A percentile compares a stretch with the other conserved stretches of the same genome.
Conservation (phyloP, 2,113 vertebrate species). For the Echinops telfairi region DNA sequence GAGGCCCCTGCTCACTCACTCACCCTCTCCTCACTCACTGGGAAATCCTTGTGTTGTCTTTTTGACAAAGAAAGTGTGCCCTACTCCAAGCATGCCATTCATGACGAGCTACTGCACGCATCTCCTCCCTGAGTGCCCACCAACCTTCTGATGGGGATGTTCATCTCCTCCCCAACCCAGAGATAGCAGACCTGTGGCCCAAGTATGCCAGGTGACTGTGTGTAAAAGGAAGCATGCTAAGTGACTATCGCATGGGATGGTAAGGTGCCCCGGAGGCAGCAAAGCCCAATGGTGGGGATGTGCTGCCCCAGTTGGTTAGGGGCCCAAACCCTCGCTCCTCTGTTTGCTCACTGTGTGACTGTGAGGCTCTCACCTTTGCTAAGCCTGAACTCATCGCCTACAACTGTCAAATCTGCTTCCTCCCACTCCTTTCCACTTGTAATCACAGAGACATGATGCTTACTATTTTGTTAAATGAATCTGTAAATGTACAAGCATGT, state of each 20-base stretch:
- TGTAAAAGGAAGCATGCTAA: no score
- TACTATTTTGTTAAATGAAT: not conserved
- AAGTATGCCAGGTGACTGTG: not conserved
- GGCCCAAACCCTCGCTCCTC: not conserved
- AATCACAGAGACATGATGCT: not conserved
- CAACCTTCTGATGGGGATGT: not conserved
- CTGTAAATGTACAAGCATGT: not conserved
- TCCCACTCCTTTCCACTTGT: not conserved
- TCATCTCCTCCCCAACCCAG: not conserved
- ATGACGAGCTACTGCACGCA: not conserved
- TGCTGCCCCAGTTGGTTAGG: no score
- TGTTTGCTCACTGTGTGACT: not conserved
- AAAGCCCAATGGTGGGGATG: not conserved
- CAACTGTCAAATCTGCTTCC: not conserved
- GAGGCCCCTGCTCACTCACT: no score
- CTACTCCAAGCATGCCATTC: fast-evolving
- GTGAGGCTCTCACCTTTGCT: not conserved
- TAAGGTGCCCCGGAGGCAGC: not conserved
- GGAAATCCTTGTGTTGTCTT: not conserved
- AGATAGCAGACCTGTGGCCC: not conserved
- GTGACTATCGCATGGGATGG: no score
- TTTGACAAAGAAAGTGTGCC: not conserved
- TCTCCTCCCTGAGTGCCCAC: not conserved
- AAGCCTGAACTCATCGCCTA: not conserved
- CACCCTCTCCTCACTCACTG: no score